Conservation (phyloP, 1,140 invertebrate species). For the Battus philenor region DNA sequence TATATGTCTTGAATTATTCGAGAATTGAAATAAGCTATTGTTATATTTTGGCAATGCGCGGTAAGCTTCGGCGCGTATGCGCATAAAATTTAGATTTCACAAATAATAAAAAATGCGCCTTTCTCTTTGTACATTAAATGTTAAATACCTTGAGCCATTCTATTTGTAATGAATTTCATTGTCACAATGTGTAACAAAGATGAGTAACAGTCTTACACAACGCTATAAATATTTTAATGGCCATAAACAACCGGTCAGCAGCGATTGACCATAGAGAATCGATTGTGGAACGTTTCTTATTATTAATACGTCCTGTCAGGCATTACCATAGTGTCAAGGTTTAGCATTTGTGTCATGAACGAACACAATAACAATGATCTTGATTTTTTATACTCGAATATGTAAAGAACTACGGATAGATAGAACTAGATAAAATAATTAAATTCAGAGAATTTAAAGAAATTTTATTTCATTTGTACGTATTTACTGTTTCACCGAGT, state of each 20-base stretch:
- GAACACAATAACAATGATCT: constrained; percentile 7
- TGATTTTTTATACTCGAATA: constrained; percentile 1
- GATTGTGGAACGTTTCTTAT: constrained; percentile 8
- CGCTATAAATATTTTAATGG: constrained; percentile 13
- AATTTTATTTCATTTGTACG: too few species aligned
- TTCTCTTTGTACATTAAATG: too few species aligned
- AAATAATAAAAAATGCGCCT: too few species aligned
- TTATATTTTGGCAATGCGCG: too few species aligned
- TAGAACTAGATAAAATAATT: too few species aligned
- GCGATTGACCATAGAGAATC: constrained; percentile 15
- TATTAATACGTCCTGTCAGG: constrained; percentile 2
- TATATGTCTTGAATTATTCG: too few species aligned
- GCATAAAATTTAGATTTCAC: too few species aligned
- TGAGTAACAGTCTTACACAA: constrained; percentile 8
- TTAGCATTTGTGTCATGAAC: constrained; percentile 14
- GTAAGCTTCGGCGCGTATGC: too few species aligned
- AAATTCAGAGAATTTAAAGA: too few species aligned
- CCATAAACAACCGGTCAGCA: constrained; percentile 12
- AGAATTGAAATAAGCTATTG: too few species aligned
- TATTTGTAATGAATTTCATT: not conserved
- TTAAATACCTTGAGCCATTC: not conserved
- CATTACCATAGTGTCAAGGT: constrained; percentile 17
- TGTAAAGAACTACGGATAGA: too few species aligned
- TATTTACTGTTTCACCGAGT: too few species aligned
- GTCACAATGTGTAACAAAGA: not conserved